Evolutionary conservation across 2,113 vertebrate genomes (phyloP), one percentile per base, ranked within the genome.

Genomic region (Podilymbus podiceps): DNA sequence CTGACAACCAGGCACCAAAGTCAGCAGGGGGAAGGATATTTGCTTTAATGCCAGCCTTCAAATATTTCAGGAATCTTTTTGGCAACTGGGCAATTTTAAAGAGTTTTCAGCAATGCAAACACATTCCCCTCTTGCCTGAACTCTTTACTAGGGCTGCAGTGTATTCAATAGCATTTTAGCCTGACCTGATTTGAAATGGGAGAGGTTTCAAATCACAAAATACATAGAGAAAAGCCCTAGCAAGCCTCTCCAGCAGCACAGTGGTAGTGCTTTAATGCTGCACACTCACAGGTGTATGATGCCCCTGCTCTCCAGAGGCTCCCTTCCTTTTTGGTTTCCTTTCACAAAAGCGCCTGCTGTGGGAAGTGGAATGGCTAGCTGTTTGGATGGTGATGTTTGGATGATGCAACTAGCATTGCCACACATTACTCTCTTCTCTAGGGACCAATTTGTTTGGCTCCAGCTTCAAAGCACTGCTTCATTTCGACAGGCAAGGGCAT

Each of bases 331-430:
- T 38, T 52, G 7, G 27, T 60, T 79, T 40, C 72, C 72, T 67
- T 19, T 73, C 87, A 60, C 85, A 63, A 76, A 16, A 63, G 67
- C 19, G 30, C 4, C 4, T 2, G 28, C 73, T 31, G 53, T 3
- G 27, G 56, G 38, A 25, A 6, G 31, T 0, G 5, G 31, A 60
- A n/a, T 4, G 53, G 46, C 66, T 14, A 28, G 59, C 77, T 95
- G 46, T 86, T 97, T 88, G 90, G 87, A 62, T 91, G 74, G 28
- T 90, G 85, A 50, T 88, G 85, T 76, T 75, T 14, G 95, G 93
- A 68, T 97, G 98, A 98, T 97, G 98, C 96, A 97, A 97, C 47
- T 52, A 50, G 80, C 58, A 4, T 69, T 69, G 68, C 40, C 91
- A 68, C 93, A 25, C 88, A 52, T 30, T 86, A 15, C 44, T 67